phyloP scores from a whole-genome alignment of 2,113 vertebrate species.

The Aegithalos caudatus region DNA sequence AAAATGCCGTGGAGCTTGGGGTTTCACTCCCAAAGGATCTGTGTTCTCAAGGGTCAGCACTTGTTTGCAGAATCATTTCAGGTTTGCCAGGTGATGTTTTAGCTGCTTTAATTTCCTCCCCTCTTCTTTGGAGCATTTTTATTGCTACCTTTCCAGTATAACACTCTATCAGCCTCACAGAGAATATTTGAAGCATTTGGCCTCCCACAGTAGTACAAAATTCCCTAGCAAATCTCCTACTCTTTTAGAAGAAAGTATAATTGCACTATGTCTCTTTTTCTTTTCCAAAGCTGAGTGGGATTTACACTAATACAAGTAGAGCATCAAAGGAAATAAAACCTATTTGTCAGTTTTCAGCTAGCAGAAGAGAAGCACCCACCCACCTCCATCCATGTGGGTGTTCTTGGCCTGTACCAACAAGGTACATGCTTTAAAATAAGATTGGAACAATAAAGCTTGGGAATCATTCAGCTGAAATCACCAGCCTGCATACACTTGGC shows the following conservation, averaged over 20 bases:
- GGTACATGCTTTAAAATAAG: conserved; percentile 65
- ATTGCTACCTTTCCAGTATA: not conserved
- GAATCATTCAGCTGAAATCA: conserved; percentile 71
- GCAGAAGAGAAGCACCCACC: conserved; percentile 54
- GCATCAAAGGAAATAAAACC: conserved; percentile 62
- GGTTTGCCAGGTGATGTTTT: not conserved
- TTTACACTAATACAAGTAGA: conserved; percentile 34
- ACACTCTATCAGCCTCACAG: not conserved
- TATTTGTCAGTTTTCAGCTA: conserved; percentile 63
- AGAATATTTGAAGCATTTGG: conserved; percentile 21
- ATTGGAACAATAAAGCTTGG: conserved; percentile 62
- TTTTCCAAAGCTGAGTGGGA: conserved; percentile 37
- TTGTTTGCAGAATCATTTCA: not conserved
- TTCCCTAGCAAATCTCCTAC: conserved; percentile 21
- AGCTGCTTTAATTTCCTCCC: not conserved
- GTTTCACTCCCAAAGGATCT: not conserved
- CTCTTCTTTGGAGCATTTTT: not conserved
- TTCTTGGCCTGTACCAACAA: conserved; percentile 66
- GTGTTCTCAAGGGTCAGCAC: not conserved
- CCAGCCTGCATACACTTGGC: conserved; percentile 63
- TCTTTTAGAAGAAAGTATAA: conserved; percentile 26
- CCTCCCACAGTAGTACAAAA: conserved; percentile 39
- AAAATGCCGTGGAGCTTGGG: not conserved
- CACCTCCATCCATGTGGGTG: conserved; percentile 68
- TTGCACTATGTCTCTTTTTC: not conserved